Base-by-base conservation (phyloP, 2,113 vertebrate species). In the Campylomormyrus tamandua region DNA sequence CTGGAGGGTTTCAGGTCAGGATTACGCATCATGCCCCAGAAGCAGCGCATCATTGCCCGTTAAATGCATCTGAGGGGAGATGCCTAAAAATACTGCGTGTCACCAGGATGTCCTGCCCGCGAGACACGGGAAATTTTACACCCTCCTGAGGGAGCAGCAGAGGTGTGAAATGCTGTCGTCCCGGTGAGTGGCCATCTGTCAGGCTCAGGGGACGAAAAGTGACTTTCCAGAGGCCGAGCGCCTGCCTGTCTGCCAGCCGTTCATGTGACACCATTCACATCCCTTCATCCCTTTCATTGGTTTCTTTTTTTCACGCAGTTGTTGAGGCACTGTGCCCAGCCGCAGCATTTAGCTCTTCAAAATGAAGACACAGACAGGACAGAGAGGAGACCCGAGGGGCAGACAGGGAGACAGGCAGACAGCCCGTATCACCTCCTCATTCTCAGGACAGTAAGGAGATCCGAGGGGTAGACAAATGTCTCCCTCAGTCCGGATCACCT, bases 181-280 rank as follows among this genome's bases (percentile, higher is more conserved):
- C 50, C 8, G 17, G 85, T 87, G 50, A 53, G 85, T 15, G 31
- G 85, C 50, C 85, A 87, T 87, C 85, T 87, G 85, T 52, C 85
- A 53, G 48, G 85, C 85, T 50, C 85, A 15, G 35, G 50, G 85
- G 49, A 87, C 27, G 3, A 15, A 13, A 48, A 87, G 85, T 53
- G 27, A 87, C 85, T 31, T 49, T 87, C 49, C 17, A 52, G 49
- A 52, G 49, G 19, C 83, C 9, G 8, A 77, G 35, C 5, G 13
- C 74, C 74, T 80, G 74, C 31, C 74, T 19, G 35, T 42, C 35
- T 42, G 74, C 35, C 11, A 39, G 15, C 74, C 15, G 5, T 42
- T 19, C 74, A 80, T 42, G 15, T 45, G 2, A 83, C 80, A 83
- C 39, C 15, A 11, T 24, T 83, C 39, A 46, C 17, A 42, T 83